Evolutionary conservation across 2,113 vertebrate genomes (phyloP).

Genomic region (Misgurnus anguillicaudatus): DNA sequence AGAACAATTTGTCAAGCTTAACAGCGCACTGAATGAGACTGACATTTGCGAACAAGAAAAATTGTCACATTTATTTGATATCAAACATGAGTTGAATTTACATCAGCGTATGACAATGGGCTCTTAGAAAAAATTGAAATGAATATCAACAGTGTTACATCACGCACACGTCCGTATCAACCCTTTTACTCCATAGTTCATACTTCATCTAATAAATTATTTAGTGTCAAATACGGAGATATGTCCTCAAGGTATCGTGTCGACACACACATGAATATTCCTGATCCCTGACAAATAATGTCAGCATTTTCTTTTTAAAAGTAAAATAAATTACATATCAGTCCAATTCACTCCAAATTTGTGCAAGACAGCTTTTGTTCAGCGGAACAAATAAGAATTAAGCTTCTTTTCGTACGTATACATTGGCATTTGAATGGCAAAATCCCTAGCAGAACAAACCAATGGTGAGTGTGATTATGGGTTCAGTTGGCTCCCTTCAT

Average conservation of each 20-base stretch:
- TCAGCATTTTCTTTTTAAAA: constrained; percentile 70
- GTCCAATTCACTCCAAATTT: constrained; percentile 72
- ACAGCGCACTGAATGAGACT: background rate
- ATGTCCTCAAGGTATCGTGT: constrained; percentile 78
- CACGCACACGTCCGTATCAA: constrained; percentile 59
- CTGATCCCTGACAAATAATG: constrained; percentile 65
- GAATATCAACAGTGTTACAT: constrained; percentile 74
- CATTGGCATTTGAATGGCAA: constrained; percentile 58
- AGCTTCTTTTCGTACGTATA: constrained; percentile 30
- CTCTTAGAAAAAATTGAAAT: constrained; percentile 83
- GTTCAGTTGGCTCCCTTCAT: constrained; percentile 70
- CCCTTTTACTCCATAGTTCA: constrained; percentile 46
- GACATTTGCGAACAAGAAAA: constrained; percentile 71
- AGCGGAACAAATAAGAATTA: constrained; percentile 42
- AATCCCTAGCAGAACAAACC: constrained; percentile 72
- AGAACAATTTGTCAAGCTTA: background rate
- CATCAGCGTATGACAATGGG: constrained; percentile 96
- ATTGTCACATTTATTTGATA: constrained; percentile 99
- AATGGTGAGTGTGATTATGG: constrained; percentile 81
- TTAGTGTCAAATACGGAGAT: constrained; percentile 87
- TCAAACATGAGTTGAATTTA: constrained; percentile 99
- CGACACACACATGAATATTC: constrained; percentile 73
- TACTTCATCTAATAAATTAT: constrained; percentile 76
- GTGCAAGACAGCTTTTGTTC: constrained; percentile 65
- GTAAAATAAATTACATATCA: constrained; percentile 80